Evolutionary conservation across 2,888 invertebrate species (phyloP).

Genomic region (Sabatieria punctata): DNA sequence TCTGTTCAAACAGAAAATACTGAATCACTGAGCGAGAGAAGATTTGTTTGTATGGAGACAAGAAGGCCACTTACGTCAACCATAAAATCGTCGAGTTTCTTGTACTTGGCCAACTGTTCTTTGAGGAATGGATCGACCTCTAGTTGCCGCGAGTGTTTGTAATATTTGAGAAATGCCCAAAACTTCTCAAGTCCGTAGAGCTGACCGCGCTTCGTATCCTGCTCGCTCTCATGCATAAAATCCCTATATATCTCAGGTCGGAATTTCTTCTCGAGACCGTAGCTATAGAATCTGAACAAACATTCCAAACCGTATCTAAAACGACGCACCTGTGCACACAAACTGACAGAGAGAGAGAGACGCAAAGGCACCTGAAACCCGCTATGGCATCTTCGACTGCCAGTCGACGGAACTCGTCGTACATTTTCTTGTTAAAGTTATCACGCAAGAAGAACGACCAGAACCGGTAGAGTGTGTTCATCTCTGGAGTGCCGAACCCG

Average conservation of each 20-base stretch:
- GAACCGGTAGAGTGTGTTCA: conserved; percentile 97
- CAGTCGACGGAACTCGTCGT: conserved; percentile 73
- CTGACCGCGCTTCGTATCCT: conserved; percentile 47
- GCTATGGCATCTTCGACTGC: conserved; percentile 82
- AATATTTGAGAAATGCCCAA: conserved; percentile 96
- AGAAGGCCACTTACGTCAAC: conserved; percentile 8
- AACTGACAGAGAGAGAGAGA: not conserved
- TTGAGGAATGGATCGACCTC: conserved; percentile 34
- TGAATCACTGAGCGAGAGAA: too few relatives aligned
- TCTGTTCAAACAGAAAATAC: not conserved
- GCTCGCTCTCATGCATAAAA: conserved; percentile 51
- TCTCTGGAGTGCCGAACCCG: conserved; percentile 88
- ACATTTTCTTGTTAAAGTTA: conserved; percentile 95
- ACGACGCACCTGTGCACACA: not conserved
- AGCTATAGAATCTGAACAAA: conserved; percentile 86
- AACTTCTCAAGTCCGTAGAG: conserved; percentile 96
- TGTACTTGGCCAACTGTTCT: conserved; percentile 35
- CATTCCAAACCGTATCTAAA: conserved; percentile 45
- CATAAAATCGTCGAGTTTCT: conserved; percentile 36
- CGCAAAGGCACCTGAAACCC: conserved; percentile 56
- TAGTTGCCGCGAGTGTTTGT: conserved; percentile 45
- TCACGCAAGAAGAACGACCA: conserved; percentile 99
- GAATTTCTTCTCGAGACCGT: conserved; percentile 89
- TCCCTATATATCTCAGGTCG: conserved; percentile 83
- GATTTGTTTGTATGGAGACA: too few relatives aligned